Percentiles rank a stretch among this genome's conserved stretches.
Conservation (phyloP, 2,113 vertebrate species). For the Thalassoma bifasciatum region DNA sequence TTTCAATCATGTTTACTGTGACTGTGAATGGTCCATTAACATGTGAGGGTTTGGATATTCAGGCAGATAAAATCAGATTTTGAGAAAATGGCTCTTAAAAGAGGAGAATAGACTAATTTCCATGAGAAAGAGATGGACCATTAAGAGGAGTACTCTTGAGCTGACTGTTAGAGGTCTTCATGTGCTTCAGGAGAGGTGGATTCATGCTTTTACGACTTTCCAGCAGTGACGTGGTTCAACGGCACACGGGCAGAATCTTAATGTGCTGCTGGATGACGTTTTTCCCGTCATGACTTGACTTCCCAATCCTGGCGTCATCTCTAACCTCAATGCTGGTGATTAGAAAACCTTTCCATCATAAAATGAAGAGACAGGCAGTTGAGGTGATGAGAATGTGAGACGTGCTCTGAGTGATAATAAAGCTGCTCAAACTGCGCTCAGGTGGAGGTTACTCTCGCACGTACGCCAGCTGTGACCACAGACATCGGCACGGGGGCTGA, state of each 20-base stretch:
- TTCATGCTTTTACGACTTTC: not conserved
- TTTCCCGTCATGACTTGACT: not conserved
- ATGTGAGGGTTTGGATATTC: too few species aligned
- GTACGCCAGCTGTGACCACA: not conserved
- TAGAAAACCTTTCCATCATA: slow-evolving; percentile 23
- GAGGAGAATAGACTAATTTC: too few species aligned
- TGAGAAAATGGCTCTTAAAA: not conserved
- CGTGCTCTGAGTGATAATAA: slow-evolving; percentile 25
- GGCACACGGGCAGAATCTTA: slow-evolving; percentile 3
- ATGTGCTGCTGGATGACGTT: not conserved
- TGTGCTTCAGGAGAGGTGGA: not conserved
- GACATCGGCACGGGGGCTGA: slow-evolving; percentile 1
- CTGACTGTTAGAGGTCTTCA: not conserved
- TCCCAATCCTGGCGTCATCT: slow-evolving; percentile 5
- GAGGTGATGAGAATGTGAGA: slow-evolving; percentile 15
- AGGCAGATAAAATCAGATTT: too few species aligned
- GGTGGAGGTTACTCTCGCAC: slow-evolving; percentile 17
- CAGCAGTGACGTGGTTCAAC: not conserved
- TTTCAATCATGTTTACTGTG: not conserved
- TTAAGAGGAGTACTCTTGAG: not conserved
- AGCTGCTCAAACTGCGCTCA: slow-evolving; percentile 22
- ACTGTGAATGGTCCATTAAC: not conserved
- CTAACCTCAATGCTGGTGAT: slow-evolving; percentile 5
- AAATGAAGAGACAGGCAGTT: slow-evolving; percentile 20
- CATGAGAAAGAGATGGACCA: too few species aligned